These are phyloP conservation scores for Uropetala carovei DNA, from an alignment of 2,888 invertebrate species.

Conservation along the genomic window DNA sequence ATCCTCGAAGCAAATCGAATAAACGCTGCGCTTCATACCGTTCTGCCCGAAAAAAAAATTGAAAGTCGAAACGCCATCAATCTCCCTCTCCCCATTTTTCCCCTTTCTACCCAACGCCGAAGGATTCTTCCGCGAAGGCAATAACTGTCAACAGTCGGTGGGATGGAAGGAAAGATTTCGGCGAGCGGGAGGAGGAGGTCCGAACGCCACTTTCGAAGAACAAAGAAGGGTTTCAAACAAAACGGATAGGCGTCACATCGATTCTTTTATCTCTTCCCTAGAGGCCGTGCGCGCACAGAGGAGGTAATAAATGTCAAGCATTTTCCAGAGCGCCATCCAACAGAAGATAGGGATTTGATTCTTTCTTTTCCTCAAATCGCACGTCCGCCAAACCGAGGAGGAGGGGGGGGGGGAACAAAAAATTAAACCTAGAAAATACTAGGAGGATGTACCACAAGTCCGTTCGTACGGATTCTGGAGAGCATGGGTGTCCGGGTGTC, in stretches of 20 bases:
- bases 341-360: neutral
- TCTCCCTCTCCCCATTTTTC: slow-evolving; percentile 17
- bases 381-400: neutral
- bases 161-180: neutral
- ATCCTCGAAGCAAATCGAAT: slow-evolving; percentile 21
- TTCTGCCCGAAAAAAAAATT: slow-evolving; percentile 53
- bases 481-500: too few relatives aligned
- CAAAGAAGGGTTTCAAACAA: neutral
- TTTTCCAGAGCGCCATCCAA: neutral
- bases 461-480: too few relatives aligned
- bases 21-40: neutral
- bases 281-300: neutral
- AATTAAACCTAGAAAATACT: neutral
- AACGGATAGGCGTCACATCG: slow-evolving; percentile 1
- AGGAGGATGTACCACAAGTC: neutral
- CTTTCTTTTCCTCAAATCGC: neutral
- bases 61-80: slow-evolving; percentile 59
- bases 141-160: slow-evolving; percentile 52
- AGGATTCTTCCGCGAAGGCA: slow-evolving; percentile 54
- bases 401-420: too few relatives aligned
- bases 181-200: neutral
- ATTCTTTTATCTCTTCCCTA: neutral
- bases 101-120: neutral
- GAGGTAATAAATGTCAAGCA: slow-evolving; percentile 51
- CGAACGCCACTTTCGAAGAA: neutral